Base-by-base conservation (phyloP, 1,140 invertebrate genomes). In the Hylaeus anthracinus region DNA sequence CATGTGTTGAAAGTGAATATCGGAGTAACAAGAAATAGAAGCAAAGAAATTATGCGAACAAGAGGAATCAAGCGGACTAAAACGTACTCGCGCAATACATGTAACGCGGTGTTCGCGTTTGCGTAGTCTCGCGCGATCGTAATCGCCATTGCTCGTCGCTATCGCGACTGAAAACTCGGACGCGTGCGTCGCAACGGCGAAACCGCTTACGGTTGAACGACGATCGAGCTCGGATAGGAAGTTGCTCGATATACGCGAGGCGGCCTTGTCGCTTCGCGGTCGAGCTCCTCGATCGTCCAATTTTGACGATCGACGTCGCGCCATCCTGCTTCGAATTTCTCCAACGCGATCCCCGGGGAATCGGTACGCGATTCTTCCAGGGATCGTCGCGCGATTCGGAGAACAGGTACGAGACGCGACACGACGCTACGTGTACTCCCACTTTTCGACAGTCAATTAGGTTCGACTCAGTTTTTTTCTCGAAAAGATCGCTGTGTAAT, bases 1-100 rank as follows among this genome's bases (percentile, higher is more conserved):
- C 89, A 90, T 90, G 88, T 89, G 88, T 90, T 90, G 87, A 88
- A 78, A 82, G 82, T 90, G 89, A 90, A 90, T 81, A 86, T 85
- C 83, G 73, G 85, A 83, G 79, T 77, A 83, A 84, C 83, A 78
- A 65, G 39, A 63, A 77, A 60, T 26, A 71, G 51, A 70, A 72
- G 51, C 37, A 65, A 71, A 55, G 37, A 75, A 56, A 66, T 39
- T 58, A 48, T 56, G 72, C 53, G 51, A 72, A 12, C 3, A 66
- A 45, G 58, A 61, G 56, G 51, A 64, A 79, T 45, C 69, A 56
- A 74, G 56, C 37, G 73, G 58, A 72, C 15, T 43, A 0, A 48
- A 65, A 73, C 39, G 72, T 76, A 72, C 60, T 67, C 71, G 83
- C 64, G 64, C 14, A 8, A 43, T 39, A 65, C 41, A 48, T 43